Base-by-base conservation (phyloP, 2,797 vertebrate species). In the Nannoperca obscura region DNA sequence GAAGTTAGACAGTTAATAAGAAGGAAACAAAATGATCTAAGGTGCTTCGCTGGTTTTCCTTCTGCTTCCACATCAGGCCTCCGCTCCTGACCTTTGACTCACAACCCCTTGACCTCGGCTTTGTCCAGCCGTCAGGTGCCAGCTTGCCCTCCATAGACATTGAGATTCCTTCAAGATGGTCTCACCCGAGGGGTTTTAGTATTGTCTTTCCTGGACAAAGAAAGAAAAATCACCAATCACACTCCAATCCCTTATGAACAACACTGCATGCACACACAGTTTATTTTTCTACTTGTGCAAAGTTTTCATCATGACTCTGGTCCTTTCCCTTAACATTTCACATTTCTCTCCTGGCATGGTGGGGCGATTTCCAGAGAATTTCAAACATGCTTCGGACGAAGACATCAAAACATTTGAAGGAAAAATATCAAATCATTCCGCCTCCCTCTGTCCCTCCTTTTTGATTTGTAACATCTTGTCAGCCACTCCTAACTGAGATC, bases 91-190 rank as follows among this genome's bases (percentile, higher is more conserved):
- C 90, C 92, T 88, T 85, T 90, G 88, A 89, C 91, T 61, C 65
- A 0, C 27, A 8, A 87, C 90, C 91, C 80, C 74, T 57, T 83
- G 88, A 91, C 92, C 84, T 76, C 69, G 0, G 87, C 87, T 91
- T 93, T 94, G 92, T 91, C 70, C 72, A 9, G 75, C 76, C 81
- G 60, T 94, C 89, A 92, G 91, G 91, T 92, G 90, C 87, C 93
- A 85, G 84, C 89, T 86, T 85, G 75, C 80, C 66, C 73, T 88
- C 85, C 82, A 47, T n/a, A 68, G 77, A 79, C 84, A 86, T 74
- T 64, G 42, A 72, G 88, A 90, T 87, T 91, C 88, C 81, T 85
- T 74, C 76, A 88, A 88, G 70, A 89, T 73, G 71, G 44, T 85
- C 79, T 80, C 86, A 80, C 86, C 71, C 34, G 50, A 69, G 75